Evolutionary conservation across 2,113 vertebrate species (phyloP), one percentile per base, ranked within the genome.

Genomic region (Hoplias malabaricus): DNA sequence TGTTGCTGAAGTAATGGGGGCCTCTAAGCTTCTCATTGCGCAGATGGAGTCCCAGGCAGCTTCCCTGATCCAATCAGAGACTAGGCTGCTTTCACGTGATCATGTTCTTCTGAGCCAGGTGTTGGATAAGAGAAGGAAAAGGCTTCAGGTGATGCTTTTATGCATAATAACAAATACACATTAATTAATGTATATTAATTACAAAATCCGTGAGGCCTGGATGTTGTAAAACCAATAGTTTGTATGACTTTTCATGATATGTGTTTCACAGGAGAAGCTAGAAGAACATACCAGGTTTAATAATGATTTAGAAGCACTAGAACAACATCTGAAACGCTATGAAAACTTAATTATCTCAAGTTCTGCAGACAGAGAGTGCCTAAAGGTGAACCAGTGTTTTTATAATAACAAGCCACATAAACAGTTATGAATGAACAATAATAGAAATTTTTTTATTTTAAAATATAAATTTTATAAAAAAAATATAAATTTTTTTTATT

Each of bases 141-240:
- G 92, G 62, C 84, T 95, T 63, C 87, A 95, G 95, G 96, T 98
- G 79, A 83, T 11, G 75, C n/a, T n/a, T n/a, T n/a, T n/a, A n/a
- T n/a, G n/a, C n/a, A n/a, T n/a, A n/a, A n/a, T n/a, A n/a, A n/a
- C n/a, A n/a, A n/a, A n/a, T n/a, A n/a, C n/a, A n/a, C n/a, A n/a
- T n/a, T n/a, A 33, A 0, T 42, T 31, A 19, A 73, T 1, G 0
- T 70, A 12, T 54, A 2, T 50, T 3, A 25, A 29, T 13, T 48
- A 27, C 9, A 48, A 1, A 31, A 23, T n/a, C 53, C 43, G 8
- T 31, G 14, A 42, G 29, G 12, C 38, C 3, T 59, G 21, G 27
- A 46, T 34, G 56, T 34, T n/a, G 13, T 27, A 21, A 42, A 50
- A 38, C 5, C 7, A 10, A 66, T 31, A 21, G 27, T 0, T 10